phyloP scores from a whole-genome alignment of 1,140 invertebrate species.

The Rhagoletis pomonella region DNA sequence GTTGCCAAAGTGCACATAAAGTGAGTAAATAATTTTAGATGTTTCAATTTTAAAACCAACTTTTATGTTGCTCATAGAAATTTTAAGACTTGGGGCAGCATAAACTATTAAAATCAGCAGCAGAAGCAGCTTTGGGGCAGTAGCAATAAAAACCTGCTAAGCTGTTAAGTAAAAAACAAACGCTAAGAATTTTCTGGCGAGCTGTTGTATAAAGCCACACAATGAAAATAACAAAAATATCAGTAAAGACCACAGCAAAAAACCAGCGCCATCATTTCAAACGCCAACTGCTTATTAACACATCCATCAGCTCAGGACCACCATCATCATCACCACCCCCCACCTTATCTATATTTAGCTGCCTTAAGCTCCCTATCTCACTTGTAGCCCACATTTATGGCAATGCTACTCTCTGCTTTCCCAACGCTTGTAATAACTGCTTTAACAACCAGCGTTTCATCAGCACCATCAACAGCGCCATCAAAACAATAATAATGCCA shows the following conservation, averaged over 20 bases:
- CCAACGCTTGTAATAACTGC: constrained; percentile 37
- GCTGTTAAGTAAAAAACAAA: neutral
- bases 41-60: neutral
- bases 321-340: neutral
- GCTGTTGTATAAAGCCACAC: no score
- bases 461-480: constrained; percentile 29
- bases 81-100: neutral
- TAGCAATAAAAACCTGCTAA: neutral
- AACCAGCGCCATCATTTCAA: no score
- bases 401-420: neutral
- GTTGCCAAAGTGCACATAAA: neutral
- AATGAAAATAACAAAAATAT: no score
- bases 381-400: neutral
- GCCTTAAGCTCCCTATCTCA: neutral
- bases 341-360: no score
- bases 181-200: neutral
- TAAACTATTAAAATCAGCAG: neutral
- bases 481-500: constrained; percentile 48
- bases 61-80: neutral
- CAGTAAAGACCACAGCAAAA: no score
- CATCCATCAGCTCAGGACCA: neutral
- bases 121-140: no score
- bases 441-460: constrained; percentile 45
- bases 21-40: neutral
- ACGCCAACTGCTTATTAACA: neutral